phyloP scores from a whole-genome alignment of 2,113 vertebrate genomes.

The Oxyruncus cristatus region DNA sequence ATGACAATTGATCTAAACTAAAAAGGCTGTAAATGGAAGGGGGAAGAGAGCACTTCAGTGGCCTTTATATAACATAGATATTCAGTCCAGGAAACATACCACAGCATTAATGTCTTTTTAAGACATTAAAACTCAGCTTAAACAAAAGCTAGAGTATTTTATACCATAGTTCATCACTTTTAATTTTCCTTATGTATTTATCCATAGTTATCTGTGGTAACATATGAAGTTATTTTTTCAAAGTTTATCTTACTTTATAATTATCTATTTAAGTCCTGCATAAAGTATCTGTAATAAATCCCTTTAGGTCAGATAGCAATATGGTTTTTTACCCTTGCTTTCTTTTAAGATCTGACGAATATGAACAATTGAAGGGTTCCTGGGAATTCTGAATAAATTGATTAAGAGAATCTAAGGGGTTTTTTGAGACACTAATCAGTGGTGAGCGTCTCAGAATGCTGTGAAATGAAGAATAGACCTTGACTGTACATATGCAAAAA shows the following conservation, averaged over 20 bases:
- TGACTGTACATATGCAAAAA: neutral
- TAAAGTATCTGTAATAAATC: neutral
- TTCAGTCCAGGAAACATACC: slow-evolving; percentile 52
- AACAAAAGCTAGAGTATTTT: slow-evolving; percentile 27
- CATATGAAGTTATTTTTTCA: neutral
- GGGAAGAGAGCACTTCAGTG: slow-evolving; percentile 35
- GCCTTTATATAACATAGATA: slow-evolving; percentile 37
- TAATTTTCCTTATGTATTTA: neutral
- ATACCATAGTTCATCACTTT: neutral
- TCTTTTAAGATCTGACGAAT: neutral
- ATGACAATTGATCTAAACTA: slow-evolving; percentile 34
- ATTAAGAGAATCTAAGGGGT: neutral
- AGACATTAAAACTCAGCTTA: slow-evolving; percentile 30
- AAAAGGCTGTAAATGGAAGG: slow-evolving; percentile 4
- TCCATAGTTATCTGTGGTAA: neutral
- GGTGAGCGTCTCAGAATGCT: neutral
- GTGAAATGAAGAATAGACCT: neutral
- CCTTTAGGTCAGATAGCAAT: neutral
- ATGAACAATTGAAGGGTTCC: neutral
- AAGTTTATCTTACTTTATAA: slow-evolving; percentile 6
- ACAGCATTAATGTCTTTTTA: slow-evolving; percentile 48
- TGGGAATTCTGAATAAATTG: neutral
- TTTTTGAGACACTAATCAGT: neutral
- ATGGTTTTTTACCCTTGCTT: neutral
- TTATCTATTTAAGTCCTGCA: neutral